Conservation (phyloP, 2,888 invertebrate species). For the Muscina levida region DNA sequence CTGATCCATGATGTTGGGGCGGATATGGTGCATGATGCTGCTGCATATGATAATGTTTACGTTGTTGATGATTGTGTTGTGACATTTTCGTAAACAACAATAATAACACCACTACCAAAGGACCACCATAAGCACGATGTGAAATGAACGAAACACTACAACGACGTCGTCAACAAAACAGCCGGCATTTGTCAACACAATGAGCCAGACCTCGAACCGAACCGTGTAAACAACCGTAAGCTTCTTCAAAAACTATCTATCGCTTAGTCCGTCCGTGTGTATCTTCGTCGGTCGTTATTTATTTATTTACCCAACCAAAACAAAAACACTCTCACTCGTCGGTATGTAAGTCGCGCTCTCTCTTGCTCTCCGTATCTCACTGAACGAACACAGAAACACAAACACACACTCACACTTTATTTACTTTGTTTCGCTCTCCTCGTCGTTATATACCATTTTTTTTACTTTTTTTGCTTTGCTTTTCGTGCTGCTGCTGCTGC, state of each 20-base stretch:
- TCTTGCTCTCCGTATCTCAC: slow-evolving; percentile 27
- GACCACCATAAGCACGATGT: slow-evolving; percentile 26
- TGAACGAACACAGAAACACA: slow-evolving; percentile 61
- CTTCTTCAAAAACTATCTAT: too few relatives aligned
- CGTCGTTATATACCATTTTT: slow-evolving; percentile 59
- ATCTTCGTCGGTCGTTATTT: slow-evolving; percentile 24
- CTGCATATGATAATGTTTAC: slow-evolving; percentile 62
- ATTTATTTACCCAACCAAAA: slow-evolving; percentile 62
- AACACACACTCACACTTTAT: slow-evolving; percentile 36
- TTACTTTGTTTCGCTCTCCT: slow-evolving; percentile 57
- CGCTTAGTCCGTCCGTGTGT: neutral
- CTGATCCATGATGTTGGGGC: slow-evolving; percentile 37
- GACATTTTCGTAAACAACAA: slow-evolving; percentile 59
- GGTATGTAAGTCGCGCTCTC: slow-evolving; percentile 56
- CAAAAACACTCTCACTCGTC: slow-evolving; percentile 60
- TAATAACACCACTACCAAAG: too few relatives aligned
- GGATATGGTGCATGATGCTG: slow-evolving; percentile 56
- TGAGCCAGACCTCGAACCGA: too few relatives aligned
- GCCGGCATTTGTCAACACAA: slow-evolving; percentile 22
- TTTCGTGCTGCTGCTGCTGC: too few relatives aligned
- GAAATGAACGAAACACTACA: slow-evolving; percentile 7
- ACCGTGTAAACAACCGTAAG: slow-evolving; percentile 47
- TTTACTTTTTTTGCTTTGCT: slow-evolving; percentile 51
- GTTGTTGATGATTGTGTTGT: slow-evolving; percentile 62
- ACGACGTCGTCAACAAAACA: slow-evolving; percentile 1